These are phyloP conservation scores for Staurois parvus DNA, from an alignment of 2,797 vertebrate species.

Conservation along the genomic window DNA sequence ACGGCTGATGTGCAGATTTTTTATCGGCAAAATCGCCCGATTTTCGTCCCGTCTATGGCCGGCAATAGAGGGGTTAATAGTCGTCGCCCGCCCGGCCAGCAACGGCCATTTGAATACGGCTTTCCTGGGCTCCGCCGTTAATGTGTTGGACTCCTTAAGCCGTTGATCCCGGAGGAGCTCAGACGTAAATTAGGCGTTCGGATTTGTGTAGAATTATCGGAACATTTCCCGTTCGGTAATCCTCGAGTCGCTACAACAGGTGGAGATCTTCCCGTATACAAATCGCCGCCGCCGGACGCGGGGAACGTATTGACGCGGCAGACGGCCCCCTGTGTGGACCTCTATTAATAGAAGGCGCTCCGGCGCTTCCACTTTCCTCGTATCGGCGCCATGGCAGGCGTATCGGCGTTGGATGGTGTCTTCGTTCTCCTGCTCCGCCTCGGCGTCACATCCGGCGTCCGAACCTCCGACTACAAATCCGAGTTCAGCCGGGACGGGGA, in stretches of 20 bases:
- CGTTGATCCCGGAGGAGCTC: not conserved
- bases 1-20: too few relatives aligned
- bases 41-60: too few relatives aligned
- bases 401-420: not conserved
- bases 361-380: not conserved
- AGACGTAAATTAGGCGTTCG: not conserved
- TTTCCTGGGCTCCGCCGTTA: not conserved
- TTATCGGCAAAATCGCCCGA: too few relatives aligned
- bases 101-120: not conserved
- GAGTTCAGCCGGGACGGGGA: slow-evolving; percentile 64
- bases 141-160: not conserved
- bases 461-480: not conserved
- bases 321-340: not conserved
- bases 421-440: slow-evolving; percentile 33
- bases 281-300: slow-evolving; percentile 6
- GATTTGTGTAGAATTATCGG: slow-evolving; percentile 6
- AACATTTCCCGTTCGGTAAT: slow-evolving; percentile 21
- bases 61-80: too few relatives aligned
- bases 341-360: slow-evolving; percentile 14
- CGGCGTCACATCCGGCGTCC: slow-evolving; percentile 29
- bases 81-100: too few relatives aligned
- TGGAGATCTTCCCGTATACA: slow-evolving; percentile 21
- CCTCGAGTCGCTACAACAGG: not conserved
- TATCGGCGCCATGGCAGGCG: not conserved
- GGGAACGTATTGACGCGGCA: not conserved